phyloP scores from a whole-genome alignment of 2,888 invertebrate genomes.

The Aleiodes testaceus region DNA sequence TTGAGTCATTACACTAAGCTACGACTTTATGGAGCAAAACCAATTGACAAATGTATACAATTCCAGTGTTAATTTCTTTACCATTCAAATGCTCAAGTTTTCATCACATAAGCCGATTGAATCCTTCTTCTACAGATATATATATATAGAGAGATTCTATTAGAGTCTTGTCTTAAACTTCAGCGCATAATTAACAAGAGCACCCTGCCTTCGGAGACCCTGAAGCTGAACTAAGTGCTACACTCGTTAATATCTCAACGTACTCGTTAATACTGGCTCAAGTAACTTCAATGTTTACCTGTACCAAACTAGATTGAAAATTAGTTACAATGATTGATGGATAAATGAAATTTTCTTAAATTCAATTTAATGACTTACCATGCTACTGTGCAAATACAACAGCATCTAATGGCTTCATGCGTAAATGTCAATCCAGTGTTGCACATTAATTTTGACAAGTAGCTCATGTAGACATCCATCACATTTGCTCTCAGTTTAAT shows the following conservation, averaged over 20 bases:
- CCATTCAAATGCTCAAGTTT: neutral
- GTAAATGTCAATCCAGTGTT: too few relatives aligned
- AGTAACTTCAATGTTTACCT: slow-evolving; percentile 8
- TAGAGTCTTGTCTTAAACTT: slow-evolving; percentile 15
- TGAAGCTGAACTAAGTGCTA: slow-evolving; percentile 42
- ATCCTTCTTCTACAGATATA: neutral
- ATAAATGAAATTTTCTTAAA: neutral
- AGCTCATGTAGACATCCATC: too few relatives aligned
- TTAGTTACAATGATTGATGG: slow-evolving; percentile 15
- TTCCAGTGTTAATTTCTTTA: neutral
- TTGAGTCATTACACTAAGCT: too few relatives aligned
- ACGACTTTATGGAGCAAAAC: neutral
- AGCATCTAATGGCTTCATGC: too few relatives aligned
- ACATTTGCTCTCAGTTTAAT: too few relatives aligned
- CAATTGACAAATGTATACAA: neutral
- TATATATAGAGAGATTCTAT: neutral
- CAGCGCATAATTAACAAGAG: slow-evolving; percentile 21
- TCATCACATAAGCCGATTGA: slow-evolving; percentile 2
- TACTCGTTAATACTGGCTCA: slow-evolving; percentile 12
- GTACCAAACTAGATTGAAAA: neutral
- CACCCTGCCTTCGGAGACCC: slow-evolving; percentile 10
- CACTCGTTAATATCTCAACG: slow-evolving; percentile 44
- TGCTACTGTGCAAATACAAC: too few relatives aligned
- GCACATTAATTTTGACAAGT: too few relatives aligned
- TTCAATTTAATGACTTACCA: neutral